These are phyloP conservation scores for Macropis europaea DNA, from an alignment of 2,888 invertebrate genomes.

Conservation along the genomic window DNA sequence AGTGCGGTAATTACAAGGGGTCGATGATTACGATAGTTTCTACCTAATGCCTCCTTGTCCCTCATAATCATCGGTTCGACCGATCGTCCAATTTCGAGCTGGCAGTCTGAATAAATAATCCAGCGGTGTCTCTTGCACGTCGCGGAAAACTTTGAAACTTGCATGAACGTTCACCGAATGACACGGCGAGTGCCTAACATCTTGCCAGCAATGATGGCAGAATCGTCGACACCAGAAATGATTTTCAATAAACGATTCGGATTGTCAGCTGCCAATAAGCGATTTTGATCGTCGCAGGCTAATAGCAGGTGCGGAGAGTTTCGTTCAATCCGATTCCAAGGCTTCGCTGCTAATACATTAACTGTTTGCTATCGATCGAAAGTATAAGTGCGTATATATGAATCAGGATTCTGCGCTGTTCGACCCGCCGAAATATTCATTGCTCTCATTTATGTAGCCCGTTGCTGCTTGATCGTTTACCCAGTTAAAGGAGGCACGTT, in stretches of 20 bases:
- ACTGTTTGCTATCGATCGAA: slow-evolving; percentile 1
- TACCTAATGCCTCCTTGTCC: slow-evolving; percentile 6
- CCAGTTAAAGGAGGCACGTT: no score
- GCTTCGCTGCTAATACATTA: neutral
- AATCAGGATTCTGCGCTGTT: neutral
- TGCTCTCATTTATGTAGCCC: no score
- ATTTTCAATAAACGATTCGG: slow-evolving; percentile 17
- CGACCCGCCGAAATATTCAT: no score
- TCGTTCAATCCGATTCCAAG: neutral
- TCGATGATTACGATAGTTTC: slow-evolving; percentile 31
- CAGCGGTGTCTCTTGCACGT: neutral
- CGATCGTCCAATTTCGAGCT: slow-evolving; percentile 22
- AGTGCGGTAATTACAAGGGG: slow-evolving; percentile 27
- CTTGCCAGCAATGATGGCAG: neutral
- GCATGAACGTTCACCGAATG: no score
- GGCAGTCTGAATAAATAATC: neutral
- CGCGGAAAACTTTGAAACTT: neutral
- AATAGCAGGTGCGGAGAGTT: slow-evolving; percentile 2
- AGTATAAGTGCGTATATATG: neutral
- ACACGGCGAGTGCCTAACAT: no score
- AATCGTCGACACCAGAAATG: slow-evolving; percentile 16
- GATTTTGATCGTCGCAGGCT: slow-evolving; percentile 18
- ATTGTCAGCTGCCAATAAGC: slow-evolving; percentile 33
- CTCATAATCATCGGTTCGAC: slow-evolving; percentile 25
- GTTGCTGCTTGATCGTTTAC: no score